Evolutionary conservation across 1,140 invertebrate genomes (phyloP).

Genomic region (Pectinophora gossypiella): DNA sequence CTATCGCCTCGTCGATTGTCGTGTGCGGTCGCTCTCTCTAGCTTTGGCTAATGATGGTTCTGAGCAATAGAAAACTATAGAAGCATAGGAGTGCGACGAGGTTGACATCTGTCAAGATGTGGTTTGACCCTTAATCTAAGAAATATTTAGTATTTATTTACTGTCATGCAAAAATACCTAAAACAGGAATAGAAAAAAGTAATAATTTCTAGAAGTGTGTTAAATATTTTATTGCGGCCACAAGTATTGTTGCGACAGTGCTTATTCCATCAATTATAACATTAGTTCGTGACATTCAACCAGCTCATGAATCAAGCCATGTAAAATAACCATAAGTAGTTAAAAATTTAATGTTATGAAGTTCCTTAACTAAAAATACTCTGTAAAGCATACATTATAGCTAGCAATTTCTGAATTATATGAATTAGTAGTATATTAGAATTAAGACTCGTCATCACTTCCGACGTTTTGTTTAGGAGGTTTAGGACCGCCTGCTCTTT

Average conservation of each 20-base stretch:
- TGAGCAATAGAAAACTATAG: no score
- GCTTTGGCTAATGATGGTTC: no score
- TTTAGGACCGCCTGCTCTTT: constrained; percentile 96
- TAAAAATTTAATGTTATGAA: neutral
- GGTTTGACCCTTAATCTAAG: no score
- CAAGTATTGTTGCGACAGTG: neutral
- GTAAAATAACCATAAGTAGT: neutral
- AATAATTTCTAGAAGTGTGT: neutral
- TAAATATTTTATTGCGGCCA: constrained; percentile 2
- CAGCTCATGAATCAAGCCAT: no score
- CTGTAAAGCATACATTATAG: neutral
- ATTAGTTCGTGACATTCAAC: neutral
- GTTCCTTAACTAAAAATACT: constrained; percentile 3
- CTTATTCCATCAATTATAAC: neutral
- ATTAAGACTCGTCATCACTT: constrained; percentile 82
- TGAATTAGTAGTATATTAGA: neutral
- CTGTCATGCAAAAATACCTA: no score
- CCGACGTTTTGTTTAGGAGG: constrained; percentile 77
- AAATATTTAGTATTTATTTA: no score
- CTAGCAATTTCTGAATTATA: neutral
- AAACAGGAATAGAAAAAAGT: no score
- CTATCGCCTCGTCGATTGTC: no score
- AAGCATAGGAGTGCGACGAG: no score
- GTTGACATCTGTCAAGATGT: no score
- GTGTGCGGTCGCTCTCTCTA: no score